Conservation (phyloP, 35 echinoderm and acorn worm species). For the Amphiura filiformis region DNA sequence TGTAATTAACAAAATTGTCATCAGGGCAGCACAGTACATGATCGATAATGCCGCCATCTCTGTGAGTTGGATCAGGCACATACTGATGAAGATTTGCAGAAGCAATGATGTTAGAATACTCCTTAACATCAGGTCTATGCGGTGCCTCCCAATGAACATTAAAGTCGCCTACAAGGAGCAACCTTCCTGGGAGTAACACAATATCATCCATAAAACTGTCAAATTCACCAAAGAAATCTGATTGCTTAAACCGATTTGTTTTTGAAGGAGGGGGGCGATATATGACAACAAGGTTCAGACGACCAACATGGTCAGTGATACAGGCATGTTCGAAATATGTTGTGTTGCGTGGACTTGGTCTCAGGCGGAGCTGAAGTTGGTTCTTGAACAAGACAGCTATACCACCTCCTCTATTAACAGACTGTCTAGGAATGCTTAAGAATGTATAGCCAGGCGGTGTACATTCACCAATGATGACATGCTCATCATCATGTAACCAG, state of each 20-base stretch:
- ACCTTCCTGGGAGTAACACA: neutral
- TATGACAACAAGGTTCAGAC: constrained; percentile 2
- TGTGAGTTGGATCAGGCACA: too few species aligned
- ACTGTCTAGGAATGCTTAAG: neutral
- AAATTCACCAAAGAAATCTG: constrained; percentile 5
- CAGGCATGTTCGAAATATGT: constrained; percentile 10
- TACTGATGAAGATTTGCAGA: too few species aligned
- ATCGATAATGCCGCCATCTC: too few species aligned
- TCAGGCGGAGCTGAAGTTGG: neutral
- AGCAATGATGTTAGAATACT: too few species aligned
- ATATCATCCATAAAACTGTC: neutral
- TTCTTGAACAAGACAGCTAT: neutral
- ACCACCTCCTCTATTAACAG: too few species aligned
- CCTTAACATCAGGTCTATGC: too few species aligned
- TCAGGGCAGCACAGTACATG: too few species aligned
- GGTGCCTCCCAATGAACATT: neutral
- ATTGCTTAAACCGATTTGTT: neutral
- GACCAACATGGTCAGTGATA: neutral
- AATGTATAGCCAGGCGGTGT: neutral
- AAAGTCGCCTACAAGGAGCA: constrained; percentile 16
- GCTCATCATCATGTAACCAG: neutral
- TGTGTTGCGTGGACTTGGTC: neutral
- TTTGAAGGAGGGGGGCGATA: neutral
- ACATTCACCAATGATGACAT: constrained; percentile 1
- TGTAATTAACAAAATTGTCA: too few species aligned